Evolutionary conservation across 2,113 vertebrate genomes (phyloP), one percentile per base, ranked within the genome.

Genomic region (Alethe castanea): DNA sequence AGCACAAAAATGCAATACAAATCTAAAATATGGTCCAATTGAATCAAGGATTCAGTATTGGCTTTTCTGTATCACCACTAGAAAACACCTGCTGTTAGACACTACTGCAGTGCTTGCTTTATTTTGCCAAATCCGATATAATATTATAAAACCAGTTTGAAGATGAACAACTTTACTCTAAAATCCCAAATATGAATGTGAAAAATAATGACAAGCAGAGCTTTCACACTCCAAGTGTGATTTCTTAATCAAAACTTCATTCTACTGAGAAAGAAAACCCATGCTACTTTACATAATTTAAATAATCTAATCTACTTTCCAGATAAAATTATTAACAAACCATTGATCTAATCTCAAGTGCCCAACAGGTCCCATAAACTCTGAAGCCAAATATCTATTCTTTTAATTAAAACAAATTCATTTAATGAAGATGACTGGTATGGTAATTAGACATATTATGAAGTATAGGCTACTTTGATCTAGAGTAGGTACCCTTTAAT

Each of bases 141-240:
- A 38, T 74, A 18, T 87, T 90, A 70, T 71, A 94, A 95, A 96
- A 81, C 17, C 36, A 94, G 78, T 95, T 80, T 80, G 92, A 97
- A 96, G 74, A 82, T 65, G 19, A 96, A 69, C 54, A 22, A 61
- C 57, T 81, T 73, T 53, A 69, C 66, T 96, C 28, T 83, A 95
- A 95, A 97, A 93, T 81, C 65, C 52, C 86, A 92, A 88, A 94
- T 88, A 36, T 84, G 14, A 77, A 66, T 67, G 35, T 83, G 52
- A 59, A 92, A 84, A 76, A 28, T 90, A 95, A 96, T 77, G 76
- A 92, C 90, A 94, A 98, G 94, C 92, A 97, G 73, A 74, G 19
- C 47, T 67, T 45, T 95, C 38, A 56, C 62, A 74, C 82, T 93
- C 57, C 81, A 57, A 95, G 69, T 5, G 0, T 61, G 76, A 80